Evolutionary conservation across 1,140 invertebrate genomes (phyloP), one percentile per base, ranked within the genome.

Genomic region (Cydia fagiglandana): DNA sequence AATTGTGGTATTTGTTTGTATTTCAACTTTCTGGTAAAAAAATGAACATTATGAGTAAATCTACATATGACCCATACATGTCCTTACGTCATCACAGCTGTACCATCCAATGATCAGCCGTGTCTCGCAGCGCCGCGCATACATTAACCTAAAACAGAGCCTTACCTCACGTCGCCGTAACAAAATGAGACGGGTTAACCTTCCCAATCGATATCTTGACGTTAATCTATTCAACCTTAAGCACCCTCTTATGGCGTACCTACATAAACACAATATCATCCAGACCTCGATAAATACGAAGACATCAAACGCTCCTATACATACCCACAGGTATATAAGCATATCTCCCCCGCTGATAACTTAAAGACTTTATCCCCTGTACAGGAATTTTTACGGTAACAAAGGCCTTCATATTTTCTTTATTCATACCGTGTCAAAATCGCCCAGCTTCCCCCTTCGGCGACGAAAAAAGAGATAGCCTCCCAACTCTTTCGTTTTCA

Each of bases 381-480:
- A 89, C 83, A 87, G 89, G 90, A 92, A 92, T 92, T 92, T 92
- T 92, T 92, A 92, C 90, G 86, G 88, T 84, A 88, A 92, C 90
- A 92, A 92, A 91, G 91, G 88, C 91, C 83, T 91, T 91, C 91
- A 92, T 92, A 92, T 92, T 92, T 92, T 92, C 91, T 92, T 92
- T 92, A 91, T 92, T 92, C 91, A 88, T 90, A 79, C 86, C 91
- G 89, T 91, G 91, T 91, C 90, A 89, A 91, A 92, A 91, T 92
- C 88, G 85, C 84, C 87, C 83, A 78, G 81, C 82, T 79, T 80
- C 83, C 88, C 85, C 83, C 79, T 82, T 84, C 84, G 81, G 80
- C 84, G 84, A 74, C 80, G 85, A 86, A 89, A 89, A 89, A 88
- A 88, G 85, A 88, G 83, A 90, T 86, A 86, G 81, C 83, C 66